Base-by-base conservation (phyloP, 1,140 invertebrate species). In the Zaprionus africanus region DNA sequence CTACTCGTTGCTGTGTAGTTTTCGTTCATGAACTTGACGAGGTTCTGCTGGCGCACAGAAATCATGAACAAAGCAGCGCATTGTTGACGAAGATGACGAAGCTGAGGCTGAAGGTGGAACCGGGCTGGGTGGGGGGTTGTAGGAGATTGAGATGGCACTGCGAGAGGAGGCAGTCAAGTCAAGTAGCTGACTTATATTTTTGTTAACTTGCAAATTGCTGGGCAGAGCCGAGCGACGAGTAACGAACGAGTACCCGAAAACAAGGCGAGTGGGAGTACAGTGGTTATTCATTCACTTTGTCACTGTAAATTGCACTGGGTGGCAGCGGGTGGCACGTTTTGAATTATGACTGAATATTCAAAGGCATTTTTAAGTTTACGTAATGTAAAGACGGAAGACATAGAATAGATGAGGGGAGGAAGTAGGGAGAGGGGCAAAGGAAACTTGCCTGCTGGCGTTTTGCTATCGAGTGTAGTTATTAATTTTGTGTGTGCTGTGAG, bases 11-110 rank as follows among this genome's bases (percentile, higher is more conserved):
- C 43, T 66, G 15, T 61, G 61, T 34, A 36, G 49, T 49, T 64
- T 73, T 76, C 86, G 82, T 65, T 87, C 83, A 87, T 87, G 82
- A 87, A 86, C 82, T 86, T 86, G 68, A 78, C 65, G 66, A 46
- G 19, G 41, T 60, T 62, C 53, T 74, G 57, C 41, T 54, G 68
- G 15, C 53, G 43, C n/a, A 61, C 56, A 58, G 68, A 71, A 66
- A 65, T 73, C 66, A 51, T 63, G 53, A 57, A 85, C 79, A 86
- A 86, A 77, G 82, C 76, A 36, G 51, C 54, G 62, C 83, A 79
- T 85, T 86, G 83, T 87, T 70, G 19, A 68, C 49, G 59, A 75
- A 34, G 59, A 57, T 51, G 66, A 63, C 26, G 53, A 63, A 22
- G 31, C 51, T 63, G 4, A 11, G 59, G 53, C 13, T 19, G 46